Conservation (phyloP, 2,888 invertebrate species). For the Perizoma flavofasciatum region DNA sequence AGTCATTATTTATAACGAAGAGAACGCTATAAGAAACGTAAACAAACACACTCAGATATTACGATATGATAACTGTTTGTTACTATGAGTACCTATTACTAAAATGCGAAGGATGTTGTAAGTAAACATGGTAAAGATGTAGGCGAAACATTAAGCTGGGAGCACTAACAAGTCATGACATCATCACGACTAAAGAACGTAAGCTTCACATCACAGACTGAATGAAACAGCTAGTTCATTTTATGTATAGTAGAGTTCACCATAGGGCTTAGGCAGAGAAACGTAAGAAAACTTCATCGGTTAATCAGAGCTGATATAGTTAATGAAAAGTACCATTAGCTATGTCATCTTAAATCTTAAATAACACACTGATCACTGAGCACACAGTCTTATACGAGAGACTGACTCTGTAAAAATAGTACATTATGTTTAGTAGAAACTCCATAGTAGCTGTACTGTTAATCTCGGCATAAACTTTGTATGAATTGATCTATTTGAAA, state of each 20-base stretch:
- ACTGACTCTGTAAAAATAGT: no score
- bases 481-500: conserved; percentile 13
- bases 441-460: no score
- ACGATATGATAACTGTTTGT: conserved; percentile 14
- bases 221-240: conserved; percentile 6
- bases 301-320: no score
- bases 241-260: no score
- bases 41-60: conserved; percentile 4
- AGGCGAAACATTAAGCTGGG: conserved; percentile 13
- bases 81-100: not conserved
- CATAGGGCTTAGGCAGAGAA: no score
- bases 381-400: no score
- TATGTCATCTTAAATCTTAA: no score
- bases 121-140: conserved; percentile 20
- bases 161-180: conserved; percentile 40
- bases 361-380: no score
- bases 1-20: conserved; percentile 8
- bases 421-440: no score
- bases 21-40: conserved; percentile 5
- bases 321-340: no score
- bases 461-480: no score
- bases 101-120: conserved; percentile 2
- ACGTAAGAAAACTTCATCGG: no score
- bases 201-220: conserved; percentile 22
- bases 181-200: conserved; percentile 48